A percentile compares a stretch with the other conserved stretches of the same genome.
Evolutionary conservation across 2,113 vertebrate genomes (phyloP).

Genomic region (Sitta europaea): DNA sequence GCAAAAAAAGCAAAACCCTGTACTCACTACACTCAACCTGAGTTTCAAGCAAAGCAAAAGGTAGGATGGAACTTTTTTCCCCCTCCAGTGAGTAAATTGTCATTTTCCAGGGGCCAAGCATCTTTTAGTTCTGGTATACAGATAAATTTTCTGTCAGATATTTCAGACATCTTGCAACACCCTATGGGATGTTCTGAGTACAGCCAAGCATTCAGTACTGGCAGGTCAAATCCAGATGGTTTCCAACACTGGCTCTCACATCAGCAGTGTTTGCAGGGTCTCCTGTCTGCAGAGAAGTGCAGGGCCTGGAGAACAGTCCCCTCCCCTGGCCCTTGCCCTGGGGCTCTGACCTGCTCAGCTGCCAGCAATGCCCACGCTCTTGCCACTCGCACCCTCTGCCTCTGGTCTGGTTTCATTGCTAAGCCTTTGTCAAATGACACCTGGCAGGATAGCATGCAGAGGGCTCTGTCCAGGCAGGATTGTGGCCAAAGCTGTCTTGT

Average conservation of each 20-base stretch:
- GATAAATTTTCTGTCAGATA: background rate
- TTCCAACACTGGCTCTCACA: background rate
- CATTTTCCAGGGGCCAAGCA: background rate
- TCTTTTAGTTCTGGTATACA: background rate
- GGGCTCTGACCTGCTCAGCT: background rate
- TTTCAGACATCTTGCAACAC: background rate
- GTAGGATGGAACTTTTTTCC: background rate
- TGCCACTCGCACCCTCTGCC: accelerated
- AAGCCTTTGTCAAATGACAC: background rate
- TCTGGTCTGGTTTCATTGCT: background rate
- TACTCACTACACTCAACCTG: background rate
- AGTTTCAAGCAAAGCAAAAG: background rate
- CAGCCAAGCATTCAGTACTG: background rate
- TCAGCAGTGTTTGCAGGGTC: background rate
- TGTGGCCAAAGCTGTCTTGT: background rate
- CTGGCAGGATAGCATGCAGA: background rate
- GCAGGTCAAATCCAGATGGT: background rate
- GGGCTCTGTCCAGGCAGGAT: background rate
- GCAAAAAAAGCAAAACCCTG: background rate
- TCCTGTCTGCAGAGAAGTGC: background rate
- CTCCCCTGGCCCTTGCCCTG: background rate
- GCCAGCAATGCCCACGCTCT: background rate
- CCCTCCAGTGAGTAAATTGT: background rate
- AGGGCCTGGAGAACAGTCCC: background rate
- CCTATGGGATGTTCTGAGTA: background rate